Base-by-base conservation (phyloP, 2,888 invertebrate genomes). In the Ceriagrion tenellum region DNA sequence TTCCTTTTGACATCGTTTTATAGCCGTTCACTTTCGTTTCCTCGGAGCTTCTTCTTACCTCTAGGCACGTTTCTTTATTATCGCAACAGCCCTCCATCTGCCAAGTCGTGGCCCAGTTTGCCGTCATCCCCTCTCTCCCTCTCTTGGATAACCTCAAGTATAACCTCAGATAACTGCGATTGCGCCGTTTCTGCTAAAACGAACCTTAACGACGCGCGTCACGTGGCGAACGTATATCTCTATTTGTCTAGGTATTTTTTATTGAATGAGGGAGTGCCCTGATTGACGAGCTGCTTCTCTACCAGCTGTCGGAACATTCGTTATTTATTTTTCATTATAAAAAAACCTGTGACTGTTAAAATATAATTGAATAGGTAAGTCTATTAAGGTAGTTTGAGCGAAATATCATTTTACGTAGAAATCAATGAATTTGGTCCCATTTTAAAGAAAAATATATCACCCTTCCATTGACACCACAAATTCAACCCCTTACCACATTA, bases 1-100 rank as follows among this genome's bases (percentile, higher is more conserved):
- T 89, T 89, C 89, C 81, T 89, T 55, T 89, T 55, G 89, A n/a
- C 55, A 55, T 55, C 89, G 89, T 55, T 89, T 89, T 55, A 89
- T 55, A 26, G 55, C 89, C 89, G 40, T 89, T 89, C 89, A 89
- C 89, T 89, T 89, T 89, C 88, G 88, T 88, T 47, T 88, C 88
- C 88, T 47, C 89, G 55, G 89, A 47, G 47, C 89, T 89, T 89
- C 89, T 89, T 89, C 89, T n/a, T 55, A 81, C 81, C 81, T 81
- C 30, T 16, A 81, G 81, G 81, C 81, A 81, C 81, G 81, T 81
- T 81, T 35, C 81, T 35, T 81, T 81, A 13, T 81, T 30, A 81
- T n/a, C 35, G 81, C 81, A 81, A 35, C 81, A 81, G 35, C 35
- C 30, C 69, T 69, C 69, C 81, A 81, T 81, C 81, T 81, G 81